Evolutionary conservation across 2,113 vertebrate genomes (phyloP).

Genomic region (Copsychus sechellarum): DNA sequence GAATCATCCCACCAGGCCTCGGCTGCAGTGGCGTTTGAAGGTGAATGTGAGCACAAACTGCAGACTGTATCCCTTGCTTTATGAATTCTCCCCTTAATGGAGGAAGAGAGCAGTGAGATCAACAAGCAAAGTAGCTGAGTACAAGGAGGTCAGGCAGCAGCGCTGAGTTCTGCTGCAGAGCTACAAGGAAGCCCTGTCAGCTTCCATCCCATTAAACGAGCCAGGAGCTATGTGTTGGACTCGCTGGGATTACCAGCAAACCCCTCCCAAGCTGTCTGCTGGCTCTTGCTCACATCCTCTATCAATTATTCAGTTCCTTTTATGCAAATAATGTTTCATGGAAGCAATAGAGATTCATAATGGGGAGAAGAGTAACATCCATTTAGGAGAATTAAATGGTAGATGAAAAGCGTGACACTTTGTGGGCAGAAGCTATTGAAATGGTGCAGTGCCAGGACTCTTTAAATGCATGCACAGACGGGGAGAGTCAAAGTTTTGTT

Average conservation of each 20-base stretch:
- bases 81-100: slow-evolving; percentile 54
- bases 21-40: background rate
- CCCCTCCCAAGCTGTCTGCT: slow-evolving; percentile 59
- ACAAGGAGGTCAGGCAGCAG: slow-evolving; percentile 62
- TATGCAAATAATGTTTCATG: slow-evolving; percentile 79
- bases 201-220: slow-evolving; percentile 84
- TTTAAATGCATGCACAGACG: background rate
- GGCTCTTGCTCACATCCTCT: slow-evolving; percentile 69
- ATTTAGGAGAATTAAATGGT: slow-evolving; percentile 69
- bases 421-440: slow-evolving; percentile 13
- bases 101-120: slow-evolving; percentile 40
- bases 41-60: background rate
- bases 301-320: slow-evolving; percentile 84
- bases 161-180: slow-evolving; percentile 71
- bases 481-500: background rate
- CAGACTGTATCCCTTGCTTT: background rate
- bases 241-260: slow-evolving; percentile 62
- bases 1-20: background rate
- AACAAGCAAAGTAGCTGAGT: slow-evolving; percentile 55
- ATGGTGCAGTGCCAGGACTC: background rate
- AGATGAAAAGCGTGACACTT: slow-evolving; percentile 37
- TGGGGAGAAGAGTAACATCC: slow-evolving; percentile 50
- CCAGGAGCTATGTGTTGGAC: slow-evolving; percentile 75
- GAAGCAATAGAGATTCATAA: slow-evolving; percentile 58
- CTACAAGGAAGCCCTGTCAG: slow-evolving; percentile 79